phyloP scores from a whole-genome alignment of 2,113 vertebrate species.

The Pteronura brasiliensis region DNA sequence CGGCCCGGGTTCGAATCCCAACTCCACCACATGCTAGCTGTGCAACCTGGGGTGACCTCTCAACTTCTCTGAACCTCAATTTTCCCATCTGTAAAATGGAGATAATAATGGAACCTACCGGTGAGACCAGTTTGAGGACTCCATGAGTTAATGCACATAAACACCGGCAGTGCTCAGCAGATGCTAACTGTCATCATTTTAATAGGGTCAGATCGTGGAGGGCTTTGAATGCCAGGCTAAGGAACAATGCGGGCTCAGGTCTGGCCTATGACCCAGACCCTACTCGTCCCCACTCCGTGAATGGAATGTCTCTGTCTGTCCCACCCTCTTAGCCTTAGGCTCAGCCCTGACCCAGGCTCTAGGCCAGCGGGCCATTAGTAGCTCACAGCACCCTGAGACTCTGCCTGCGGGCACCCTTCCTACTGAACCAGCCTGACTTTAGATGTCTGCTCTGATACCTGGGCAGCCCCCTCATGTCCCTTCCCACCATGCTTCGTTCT shows the following conservation, averaged over 20 bases:
- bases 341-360: neutral
- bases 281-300: neutral
- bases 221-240: neutral
- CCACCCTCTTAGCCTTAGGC: neutral
- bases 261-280: neutral
- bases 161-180: neutral
- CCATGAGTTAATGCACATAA: neutral
- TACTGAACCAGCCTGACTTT: neutral
- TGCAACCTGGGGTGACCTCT: neutral
- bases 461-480: neutral
- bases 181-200: neutral
- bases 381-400: neutral
- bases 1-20: neutral
- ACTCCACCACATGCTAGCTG: neutral
- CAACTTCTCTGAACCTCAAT: neutral
- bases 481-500: neutral
- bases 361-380: neutral
- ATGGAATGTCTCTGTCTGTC: neutral
- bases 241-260: neutral
- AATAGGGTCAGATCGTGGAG: neutral
- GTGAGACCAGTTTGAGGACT: neutral
- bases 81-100: constrained; percentile 12
- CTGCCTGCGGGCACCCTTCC: neutral
- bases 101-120: neutral
- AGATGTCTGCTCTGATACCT: neutral